Conservation (phyloP, 2,113 vertebrate species). For the Parus major region DNA sequence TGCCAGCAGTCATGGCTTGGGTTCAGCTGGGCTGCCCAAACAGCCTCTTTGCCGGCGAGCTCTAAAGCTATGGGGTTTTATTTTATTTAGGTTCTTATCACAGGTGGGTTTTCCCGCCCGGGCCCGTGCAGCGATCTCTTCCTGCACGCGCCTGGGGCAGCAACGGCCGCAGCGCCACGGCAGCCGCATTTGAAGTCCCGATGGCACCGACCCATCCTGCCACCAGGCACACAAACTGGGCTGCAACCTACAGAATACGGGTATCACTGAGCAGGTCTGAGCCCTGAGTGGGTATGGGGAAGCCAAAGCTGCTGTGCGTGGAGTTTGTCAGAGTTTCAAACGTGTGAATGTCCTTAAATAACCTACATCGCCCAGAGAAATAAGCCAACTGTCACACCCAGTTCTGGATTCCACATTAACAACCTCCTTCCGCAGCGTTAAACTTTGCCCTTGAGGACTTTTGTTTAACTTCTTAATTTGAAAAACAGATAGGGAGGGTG, state of each 20-base stretch:
- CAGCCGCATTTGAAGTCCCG: neutral
- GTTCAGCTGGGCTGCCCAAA: neutral
- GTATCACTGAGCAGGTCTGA: neutral
- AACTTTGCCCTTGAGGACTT: slow-evolving; percentile 79
- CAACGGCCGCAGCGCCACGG: neutral
- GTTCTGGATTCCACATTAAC: slow-evolving; percentile 82
- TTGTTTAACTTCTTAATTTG: slow-evolving; percentile 77
- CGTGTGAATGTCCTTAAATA: slow-evolving; percentile 77
- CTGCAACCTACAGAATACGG: neutral
- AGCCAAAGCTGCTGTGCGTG: neutral
- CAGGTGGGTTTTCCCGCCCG: neutral
- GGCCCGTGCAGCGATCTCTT: neutral
- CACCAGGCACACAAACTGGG: fast-evolving
- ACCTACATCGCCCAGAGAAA: slow-evolving; percentile 69
- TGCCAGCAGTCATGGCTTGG: neutral
- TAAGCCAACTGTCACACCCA: slow-evolving; percentile 76
- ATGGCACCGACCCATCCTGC: fast-evolving
- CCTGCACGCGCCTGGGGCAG: slow-evolving; percentile 29
- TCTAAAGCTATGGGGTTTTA: neutral
- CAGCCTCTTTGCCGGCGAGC: neutral
- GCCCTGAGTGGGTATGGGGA: neutral
- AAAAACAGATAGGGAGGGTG: slow-evolving; percentile 70
- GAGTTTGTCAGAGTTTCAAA: slow-evolving; percentile 31
- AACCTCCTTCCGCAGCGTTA: slow-evolving; percentile 77
- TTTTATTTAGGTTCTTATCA: slow-evolving; percentile 31